phyloP scores from a whole-genome alignment of 2,888 invertebrate species.

The Eristalis arbustorum region DNA sequence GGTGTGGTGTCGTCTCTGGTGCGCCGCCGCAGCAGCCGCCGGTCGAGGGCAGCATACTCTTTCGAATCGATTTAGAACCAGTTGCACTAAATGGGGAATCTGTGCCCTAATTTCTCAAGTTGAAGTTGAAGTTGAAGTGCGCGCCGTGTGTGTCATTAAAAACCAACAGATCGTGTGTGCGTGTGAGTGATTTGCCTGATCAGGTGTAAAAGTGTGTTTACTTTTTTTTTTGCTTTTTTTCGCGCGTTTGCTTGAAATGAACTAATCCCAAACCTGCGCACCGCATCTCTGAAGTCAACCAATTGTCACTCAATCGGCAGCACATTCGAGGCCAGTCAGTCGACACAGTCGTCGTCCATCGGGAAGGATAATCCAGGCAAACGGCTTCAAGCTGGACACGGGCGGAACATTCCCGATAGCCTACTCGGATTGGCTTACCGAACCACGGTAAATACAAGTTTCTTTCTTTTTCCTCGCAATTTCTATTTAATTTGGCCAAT shows the following conservation, averaged over 20 bases:
- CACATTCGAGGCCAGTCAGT: background rate
- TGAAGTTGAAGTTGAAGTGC: conserved; percentile 14
- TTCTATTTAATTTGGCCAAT: conserved; percentile 68
- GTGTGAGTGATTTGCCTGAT: conserved; percentile 1
- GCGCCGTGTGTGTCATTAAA: conserved; percentile 57
- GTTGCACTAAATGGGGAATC: conserved; percentile 57
- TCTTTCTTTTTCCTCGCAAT: conserved; percentile 11
- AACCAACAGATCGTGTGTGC: background rate
- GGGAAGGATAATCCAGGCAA: conserved; percentile 48
- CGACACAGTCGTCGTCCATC: background rate
- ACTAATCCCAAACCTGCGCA: background rate
- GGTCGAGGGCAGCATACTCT: conserved; percentile 42
- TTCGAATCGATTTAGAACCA: conserved; percentile 57
- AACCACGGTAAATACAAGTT: conserved; percentile 76
- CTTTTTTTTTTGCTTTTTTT: background rate
- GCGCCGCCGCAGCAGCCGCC: conserved; percentile 3
- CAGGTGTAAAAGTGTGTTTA: conserved; percentile 22
- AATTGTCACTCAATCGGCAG: conserved; percentile 49
- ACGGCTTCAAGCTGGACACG: conserved; percentile 77
- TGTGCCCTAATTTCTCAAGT: conserved; percentile 60
- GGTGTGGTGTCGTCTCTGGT: conserved; percentile 21
- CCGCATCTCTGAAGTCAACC: conserved; percentile 17
- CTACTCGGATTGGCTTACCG: conserved; percentile 80
- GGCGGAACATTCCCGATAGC: conserved; percentile 79
- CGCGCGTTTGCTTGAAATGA: conserved; percentile 25